Conservation (phyloP, 2,797 vertebrate species). For the Acropternis orthonyx region DNA sequence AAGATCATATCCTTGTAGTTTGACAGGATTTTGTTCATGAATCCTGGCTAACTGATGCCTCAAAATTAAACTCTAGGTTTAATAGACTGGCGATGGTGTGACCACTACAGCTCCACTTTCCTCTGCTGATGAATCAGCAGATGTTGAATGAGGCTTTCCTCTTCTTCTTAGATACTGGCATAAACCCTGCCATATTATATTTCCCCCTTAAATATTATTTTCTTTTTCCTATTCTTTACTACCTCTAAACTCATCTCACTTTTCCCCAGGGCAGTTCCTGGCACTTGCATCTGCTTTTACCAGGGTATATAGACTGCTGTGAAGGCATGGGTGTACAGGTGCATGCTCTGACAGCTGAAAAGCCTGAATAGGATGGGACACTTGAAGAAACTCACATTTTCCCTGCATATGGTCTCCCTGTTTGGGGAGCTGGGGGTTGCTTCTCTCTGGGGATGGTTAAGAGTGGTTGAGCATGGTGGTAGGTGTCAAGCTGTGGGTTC, state of each 20-base stretch:
- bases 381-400: background rate
- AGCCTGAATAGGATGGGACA: background rate
- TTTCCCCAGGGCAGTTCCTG: background rate
- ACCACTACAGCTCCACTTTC: background rate
- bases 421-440: background rate
- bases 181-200: background rate
- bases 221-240: background rate
- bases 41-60: background rate
- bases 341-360: background rate
- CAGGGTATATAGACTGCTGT: background rate
- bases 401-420: fast-evolving
- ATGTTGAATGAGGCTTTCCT: background rate
- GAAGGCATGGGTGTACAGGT: background rate
- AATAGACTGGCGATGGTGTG: background rate
- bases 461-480: fast-evolving
- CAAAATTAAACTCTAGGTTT: background rate
- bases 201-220: background rate
- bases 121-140: background rate
- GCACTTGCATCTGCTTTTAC: background rate
- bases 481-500: background rate
- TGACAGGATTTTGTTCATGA: background rate
- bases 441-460: background rate
- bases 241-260: background rate
- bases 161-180: background rate
- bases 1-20: background rate